Base-by-base conservation (phyloP, 2,797 vertebrate species). In the Rhinogobio ventralis region DNA sequence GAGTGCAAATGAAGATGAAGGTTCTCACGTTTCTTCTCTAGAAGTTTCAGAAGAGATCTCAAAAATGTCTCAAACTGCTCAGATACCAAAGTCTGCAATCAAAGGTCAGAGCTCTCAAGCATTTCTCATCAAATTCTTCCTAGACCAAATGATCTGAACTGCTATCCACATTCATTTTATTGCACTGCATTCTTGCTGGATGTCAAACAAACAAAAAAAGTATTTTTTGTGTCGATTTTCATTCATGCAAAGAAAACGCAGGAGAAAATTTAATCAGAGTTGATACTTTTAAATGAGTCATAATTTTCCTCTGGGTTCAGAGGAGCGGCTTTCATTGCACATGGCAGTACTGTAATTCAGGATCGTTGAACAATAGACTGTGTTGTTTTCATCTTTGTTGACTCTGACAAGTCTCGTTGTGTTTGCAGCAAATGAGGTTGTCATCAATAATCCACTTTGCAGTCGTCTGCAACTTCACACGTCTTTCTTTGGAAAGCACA, bases 311-410 rank as follows among this genome's bases (percentile, higher is more conserved):
- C 10, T 36, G 28, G 10, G 5, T 55, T 60, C 53, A 60, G 23
- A 77, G 53, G 14, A 77, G n/a, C 30, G 0, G 6, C 39, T 51
- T 51, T 79, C 20, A n/a, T 10, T 51, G 45, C 2, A 51, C 28
- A 36, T 51, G 19, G 2, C 62, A 51, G 28, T n/a, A 14, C 28
- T 51, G 28, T 36, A 36, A 68, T 77, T 76, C 55, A 19, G 73
- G 73, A 36, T 53, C 14, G 28, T 33, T 79, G 28, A 67, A 51
- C 20, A 7, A 45, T 66, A 79, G 28, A 36, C 78, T 36, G 78
- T 78, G 76, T 79, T 79, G 78, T 79, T 51, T 68, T 79, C 78
- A 79, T 51, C 78, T 60, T 17, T 67, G 62, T 79, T 79, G 78
- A 33, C 28, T 23, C 20, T 68, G 62, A 79, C 42, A 51, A 33